A percentile compares a stretch with the other conserved stretches of the same genome.
These are phyloP conservation scores for Drosophila nasuta DNA, from an alignment of 1,140 invertebrate species.

Conservation along the genomic window DNA sequence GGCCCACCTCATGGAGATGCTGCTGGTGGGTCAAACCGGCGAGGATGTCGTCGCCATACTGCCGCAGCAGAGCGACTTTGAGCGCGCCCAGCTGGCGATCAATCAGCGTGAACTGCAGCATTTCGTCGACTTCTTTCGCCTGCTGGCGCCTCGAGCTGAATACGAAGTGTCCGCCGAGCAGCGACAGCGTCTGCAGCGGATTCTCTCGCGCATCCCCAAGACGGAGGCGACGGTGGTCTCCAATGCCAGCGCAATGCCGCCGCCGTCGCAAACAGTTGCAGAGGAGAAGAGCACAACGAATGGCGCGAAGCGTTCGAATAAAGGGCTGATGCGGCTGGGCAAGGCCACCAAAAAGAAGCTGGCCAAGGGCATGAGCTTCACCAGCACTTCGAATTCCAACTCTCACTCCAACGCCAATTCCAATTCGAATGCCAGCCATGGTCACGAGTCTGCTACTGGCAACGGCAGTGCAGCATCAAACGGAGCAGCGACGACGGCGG, in stretches of 20 bases:
- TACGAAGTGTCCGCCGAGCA: slow-evolving; percentile 73
- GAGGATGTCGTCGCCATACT: slow-evolving; percentile 86
- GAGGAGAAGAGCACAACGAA: slow-evolving; percentile 43
- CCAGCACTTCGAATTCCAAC: slow-evolving; percentile 26
- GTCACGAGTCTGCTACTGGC: not conserved
- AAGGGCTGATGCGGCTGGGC: slow-evolving; percentile 71
- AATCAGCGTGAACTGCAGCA: slow-evolving; percentile 89
- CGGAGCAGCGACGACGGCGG: slow-evolving; percentile 35
- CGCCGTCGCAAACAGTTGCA: not conserved
- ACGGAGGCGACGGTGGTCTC: slow-evolving; percentile 5
- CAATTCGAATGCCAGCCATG: slow-evolving; percentile 10
- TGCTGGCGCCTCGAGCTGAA: slow-evolving; percentile 62
- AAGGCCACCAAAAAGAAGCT: slow-evolving; percentile 82
- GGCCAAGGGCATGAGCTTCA: slow-evolving; percentile 80
- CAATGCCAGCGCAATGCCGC: not conserved
- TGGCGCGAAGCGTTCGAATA: slow-evolving; percentile 57
- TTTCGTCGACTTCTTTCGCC: slow-evolving; percentile 87
- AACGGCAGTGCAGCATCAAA: slow-evolving; percentile 5
- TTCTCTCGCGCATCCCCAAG: slow-evolving; percentile 68
- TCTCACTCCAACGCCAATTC: not conserved
- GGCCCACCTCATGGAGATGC: slow-evolving; percentile 89
- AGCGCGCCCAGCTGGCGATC: slow-evolving; percentile 88
- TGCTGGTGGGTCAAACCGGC: slow-evolving; percentile 87
- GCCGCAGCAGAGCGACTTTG: slow-evolving; percentile 87
- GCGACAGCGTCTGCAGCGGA: slow-evolving; percentile 69